Percentiles rank a stretch among this genome's conserved stretches.
phyloP scores from a whole-genome alignment of 1,140 invertebrate species.

The Hylaeus volcanicus region DNA sequence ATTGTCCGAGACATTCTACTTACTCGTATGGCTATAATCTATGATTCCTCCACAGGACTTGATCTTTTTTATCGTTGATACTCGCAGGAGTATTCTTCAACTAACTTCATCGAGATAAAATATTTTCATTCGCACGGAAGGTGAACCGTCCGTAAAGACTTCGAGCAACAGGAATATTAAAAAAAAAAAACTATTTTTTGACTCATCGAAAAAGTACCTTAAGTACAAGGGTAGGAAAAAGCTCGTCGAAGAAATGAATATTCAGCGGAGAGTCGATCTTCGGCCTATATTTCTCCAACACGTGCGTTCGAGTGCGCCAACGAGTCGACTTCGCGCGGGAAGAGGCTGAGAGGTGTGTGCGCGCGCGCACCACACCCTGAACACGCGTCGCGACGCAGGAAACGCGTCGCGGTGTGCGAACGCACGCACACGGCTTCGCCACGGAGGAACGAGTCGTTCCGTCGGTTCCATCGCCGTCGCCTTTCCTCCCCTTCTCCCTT shows the following conservation, averaged over 20 bases:
- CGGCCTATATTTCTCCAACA: not conserved
- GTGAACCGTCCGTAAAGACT: too few relatives aligned
- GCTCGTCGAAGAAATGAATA: not conserved
- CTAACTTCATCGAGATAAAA: too few relatives aligned
- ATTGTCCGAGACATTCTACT: too few relatives aligned
- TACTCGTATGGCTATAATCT: too few relatives aligned
- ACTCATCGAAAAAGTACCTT: too few relatives aligned
- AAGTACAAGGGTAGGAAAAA: not conserved
- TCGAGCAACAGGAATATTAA: too few relatives aligned
- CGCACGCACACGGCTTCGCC: slow-evolving; percentile 6
- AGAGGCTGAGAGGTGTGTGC: not conserved
- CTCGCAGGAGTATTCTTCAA: too few relatives aligned
- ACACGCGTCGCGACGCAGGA: not conserved
- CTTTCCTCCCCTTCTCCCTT: slow-evolving; percentile 25
- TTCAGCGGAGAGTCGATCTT: not conserved
- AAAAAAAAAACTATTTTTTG: too few relatives aligned
- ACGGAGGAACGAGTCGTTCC: slow-evolving; percentile 21
- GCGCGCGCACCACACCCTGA: not conserved
- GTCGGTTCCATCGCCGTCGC: slow-evolving; percentile 40
- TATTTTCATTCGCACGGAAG: too few relatives aligned
- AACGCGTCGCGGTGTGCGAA: not conserved
- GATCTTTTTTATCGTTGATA: too few relatives aligned
- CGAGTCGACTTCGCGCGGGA: slow-evolving; percentile 25
- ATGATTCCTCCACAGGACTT: too few relatives aligned
- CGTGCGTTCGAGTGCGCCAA: not conserved